A percentile compares a stretch with the other conserved stretches of the same genome.
Evolutionary conservation across 2,113 vertebrate genomes (phyloP).

Genomic region (Ceyx margarethae): DNA sequence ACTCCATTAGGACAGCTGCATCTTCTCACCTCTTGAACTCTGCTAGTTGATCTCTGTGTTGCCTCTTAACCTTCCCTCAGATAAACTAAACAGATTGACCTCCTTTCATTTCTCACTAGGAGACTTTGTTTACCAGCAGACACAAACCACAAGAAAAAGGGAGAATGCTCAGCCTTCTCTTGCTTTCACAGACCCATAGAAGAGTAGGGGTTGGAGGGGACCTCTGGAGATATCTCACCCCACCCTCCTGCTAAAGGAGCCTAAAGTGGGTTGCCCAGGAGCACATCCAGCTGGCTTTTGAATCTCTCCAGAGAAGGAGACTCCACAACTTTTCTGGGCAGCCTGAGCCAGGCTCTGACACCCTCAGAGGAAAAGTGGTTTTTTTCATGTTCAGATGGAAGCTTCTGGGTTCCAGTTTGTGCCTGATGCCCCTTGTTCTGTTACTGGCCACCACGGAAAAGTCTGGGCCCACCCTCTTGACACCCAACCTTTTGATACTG

Average conservation of each 20-base stretch:
- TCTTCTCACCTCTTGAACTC: background rate
- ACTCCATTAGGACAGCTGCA: fast-evolving
- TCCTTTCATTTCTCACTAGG: background rate
- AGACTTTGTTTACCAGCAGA: background rate
- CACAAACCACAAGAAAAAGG: background rate
- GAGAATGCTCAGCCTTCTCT: background rate
- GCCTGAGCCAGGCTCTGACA: background rate
- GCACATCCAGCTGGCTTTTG: no score
- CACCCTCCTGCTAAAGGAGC: background rate
- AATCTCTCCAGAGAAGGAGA: background rate
- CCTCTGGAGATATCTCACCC: background rate
- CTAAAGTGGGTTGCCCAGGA: background rate
- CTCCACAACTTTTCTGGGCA: background rate
- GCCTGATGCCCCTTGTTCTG: background rate
- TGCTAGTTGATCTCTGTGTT: background rate
- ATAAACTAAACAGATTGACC: background rate
- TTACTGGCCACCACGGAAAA: background rate
- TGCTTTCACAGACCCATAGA: background rate
- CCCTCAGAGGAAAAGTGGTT: background rate
- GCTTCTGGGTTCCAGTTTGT: background rate
- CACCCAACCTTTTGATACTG: no score
- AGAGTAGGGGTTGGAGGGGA: background rate
- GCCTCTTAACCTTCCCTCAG: background rate
- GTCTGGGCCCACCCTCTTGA: no score
- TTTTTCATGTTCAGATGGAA: background rate